Percentiles rank a stretch among this genome's conserved stretches.
These are phyloP conservation scores for Microcebus jonahi DNA, from an alignment of 2,113 vertebrate species.

Conservation along the genomic window DNA sequence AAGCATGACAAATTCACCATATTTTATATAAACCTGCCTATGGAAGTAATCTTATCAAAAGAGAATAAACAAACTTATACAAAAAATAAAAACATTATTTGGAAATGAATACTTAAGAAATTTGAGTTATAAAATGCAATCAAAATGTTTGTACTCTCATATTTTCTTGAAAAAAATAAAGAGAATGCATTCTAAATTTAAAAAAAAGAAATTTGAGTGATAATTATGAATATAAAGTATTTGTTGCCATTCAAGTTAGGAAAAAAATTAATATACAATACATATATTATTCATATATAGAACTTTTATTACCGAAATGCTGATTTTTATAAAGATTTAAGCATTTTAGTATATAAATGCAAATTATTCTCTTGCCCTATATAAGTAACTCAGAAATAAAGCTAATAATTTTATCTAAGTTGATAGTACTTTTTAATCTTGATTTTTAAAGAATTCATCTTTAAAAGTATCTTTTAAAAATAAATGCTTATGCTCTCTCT, in stretches of 20 bases:
- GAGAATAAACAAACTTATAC: background rate
- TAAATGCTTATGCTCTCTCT: background rate
- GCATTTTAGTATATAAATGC: background rate
- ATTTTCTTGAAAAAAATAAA: too few species aligned
- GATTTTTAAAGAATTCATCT: background rate
- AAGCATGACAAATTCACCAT: background rate
- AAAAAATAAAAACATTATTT: background rate
- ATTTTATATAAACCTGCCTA: background rate
- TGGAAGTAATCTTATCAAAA: background rate
- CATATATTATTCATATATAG: background rate
- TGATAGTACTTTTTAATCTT: background rate
- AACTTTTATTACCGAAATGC: background rate
- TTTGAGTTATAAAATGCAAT: background rate
- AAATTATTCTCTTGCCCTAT: background rate
- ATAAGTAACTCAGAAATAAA: background rate
- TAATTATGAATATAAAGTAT: background rate
- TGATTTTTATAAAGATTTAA: background rate
- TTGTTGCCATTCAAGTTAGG: background rate
- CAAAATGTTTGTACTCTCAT: too few species aligned
- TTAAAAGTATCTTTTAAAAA: background rate
- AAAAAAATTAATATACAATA: background rate
- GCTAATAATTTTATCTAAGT: background rate
- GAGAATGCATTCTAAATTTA: too few species aligned
- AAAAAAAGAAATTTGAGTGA: background rate
- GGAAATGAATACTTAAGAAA: slow-evolving; percentile 8